A percentile compares a stretch with the other conserved stretches of the same genome.
Evolutionary conservation across 2,888 invertebrate species (phyloP).

Genomic region (Cephalotes varians): DNA sequence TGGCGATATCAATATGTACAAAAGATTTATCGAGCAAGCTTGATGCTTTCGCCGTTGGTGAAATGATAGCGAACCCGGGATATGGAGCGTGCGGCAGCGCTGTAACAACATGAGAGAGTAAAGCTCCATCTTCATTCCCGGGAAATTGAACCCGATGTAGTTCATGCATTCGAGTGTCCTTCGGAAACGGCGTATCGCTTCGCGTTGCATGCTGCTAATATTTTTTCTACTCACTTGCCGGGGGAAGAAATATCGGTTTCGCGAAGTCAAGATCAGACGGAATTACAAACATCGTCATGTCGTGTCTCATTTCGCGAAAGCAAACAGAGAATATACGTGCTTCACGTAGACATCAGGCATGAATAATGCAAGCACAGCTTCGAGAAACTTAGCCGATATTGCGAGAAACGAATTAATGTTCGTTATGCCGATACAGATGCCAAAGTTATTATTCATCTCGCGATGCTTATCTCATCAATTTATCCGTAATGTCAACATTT

Average conservation of each 20-base stretch:
- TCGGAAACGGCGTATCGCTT: constrained; percentile 19
- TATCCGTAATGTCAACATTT: neutral
- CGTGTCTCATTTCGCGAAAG: constrained; percentile 30
- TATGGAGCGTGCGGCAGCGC: constrained; percentile 12
- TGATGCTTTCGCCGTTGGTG: constrained; percentile 7
- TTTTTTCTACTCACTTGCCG: constrained; percentile 28
- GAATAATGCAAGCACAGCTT: neutral
- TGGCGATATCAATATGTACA: neutral
- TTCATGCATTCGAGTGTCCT: constrained; percentile 40
- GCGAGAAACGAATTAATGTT: neutral
- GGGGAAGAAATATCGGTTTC: neutral
- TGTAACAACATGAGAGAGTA: constrained; percentile 30
- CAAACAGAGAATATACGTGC: constrained; percentile 12
- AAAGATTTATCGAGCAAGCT: constrained; percentile 13
- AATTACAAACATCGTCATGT: constrained; percentile 23
- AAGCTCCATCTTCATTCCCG: constrained; percentile 30
- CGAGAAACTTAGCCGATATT: neutral
- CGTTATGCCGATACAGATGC: neutral
- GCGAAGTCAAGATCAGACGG: constrained; percentile 43
- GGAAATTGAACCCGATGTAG: constrained; percentile 37
- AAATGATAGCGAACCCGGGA: neutral
- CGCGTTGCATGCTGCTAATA: constrained; percentile 16
- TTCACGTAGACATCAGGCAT: neutral
- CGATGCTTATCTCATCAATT: neutral
- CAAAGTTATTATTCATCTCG: neutral